phyloP scores from a whole-genome alignment of 2,888 invertebrate species.

The Brachyopa scutellaris region DNA sequence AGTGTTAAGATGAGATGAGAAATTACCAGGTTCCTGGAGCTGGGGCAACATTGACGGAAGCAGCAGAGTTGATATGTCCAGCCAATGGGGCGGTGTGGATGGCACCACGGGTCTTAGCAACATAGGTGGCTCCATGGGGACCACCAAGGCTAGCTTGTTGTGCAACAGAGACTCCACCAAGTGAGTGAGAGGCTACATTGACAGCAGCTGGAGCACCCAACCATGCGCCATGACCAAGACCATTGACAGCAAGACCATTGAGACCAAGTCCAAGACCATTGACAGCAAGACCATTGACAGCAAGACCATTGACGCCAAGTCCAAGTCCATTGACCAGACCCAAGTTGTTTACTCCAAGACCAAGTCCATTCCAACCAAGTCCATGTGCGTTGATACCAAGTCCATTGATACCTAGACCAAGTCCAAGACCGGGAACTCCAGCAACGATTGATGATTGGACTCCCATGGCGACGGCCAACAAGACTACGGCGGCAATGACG shows the following conservation, averaged over 20 bases:
- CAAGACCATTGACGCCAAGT: conserved; percentile 7
- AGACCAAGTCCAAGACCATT: conserved; percentile 57
- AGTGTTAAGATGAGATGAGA: too few species aligned
- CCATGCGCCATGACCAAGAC: conserved; percentile 54
- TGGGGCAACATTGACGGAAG: conserved; percentile 78
- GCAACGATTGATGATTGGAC: conserved; percentile 79
- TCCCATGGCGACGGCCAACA: conserved; percentile 79
- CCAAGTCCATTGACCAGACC: conserved; percentile 53
- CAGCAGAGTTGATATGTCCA: conserved; percentile 78
- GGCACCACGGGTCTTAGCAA: conserved; percentile 78
- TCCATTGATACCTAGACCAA: conserved; percentile 76
- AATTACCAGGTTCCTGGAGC: conserved; percentile 77
- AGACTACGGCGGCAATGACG: conserved; percentile 76
- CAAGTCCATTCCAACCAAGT: conserved; percentile 8
- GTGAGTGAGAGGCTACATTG: conserved; percentile 56
- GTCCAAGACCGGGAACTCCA: conserved; percentile 12
- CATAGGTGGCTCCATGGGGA: conserved; percentile 77
- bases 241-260: not conserved
- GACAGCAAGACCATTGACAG: conserved; percentile 23
- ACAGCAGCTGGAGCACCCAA: conserved; percentile 46
- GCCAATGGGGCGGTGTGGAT: conserved; percentile 78
- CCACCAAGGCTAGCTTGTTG: conserved; percentile 79
- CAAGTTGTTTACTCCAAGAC: not conserved
- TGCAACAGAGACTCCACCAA: conserved; percentile 72
- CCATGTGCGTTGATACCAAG: conserved; percentile 64